Conservation (phyloP, 2,113 vertebrate genomes). For the Catharus bicknelli region DNA sequence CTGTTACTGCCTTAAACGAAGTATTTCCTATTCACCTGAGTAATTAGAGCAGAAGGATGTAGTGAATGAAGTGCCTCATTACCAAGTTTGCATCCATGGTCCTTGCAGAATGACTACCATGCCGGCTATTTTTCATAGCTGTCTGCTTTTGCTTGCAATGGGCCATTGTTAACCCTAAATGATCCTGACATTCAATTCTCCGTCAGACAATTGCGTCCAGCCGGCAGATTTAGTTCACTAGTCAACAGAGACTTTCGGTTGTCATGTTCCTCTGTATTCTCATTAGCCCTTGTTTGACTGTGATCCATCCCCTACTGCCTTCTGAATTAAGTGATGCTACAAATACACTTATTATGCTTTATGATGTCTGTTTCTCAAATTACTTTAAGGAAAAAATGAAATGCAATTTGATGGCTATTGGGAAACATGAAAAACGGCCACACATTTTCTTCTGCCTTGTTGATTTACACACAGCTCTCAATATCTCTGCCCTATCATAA, state of each 20-base stretch:
- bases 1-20: slow-evolving; percentile 76
- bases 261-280: slow-evolving; percentile 75
- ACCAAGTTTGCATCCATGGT: slow-evolving; percentile 72
- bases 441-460: not conserved
- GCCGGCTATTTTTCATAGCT: slow-evolving; percentile 75
- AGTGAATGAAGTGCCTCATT: slow-evolving; percentile 83
- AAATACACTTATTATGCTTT: slow-evolving; percentile 65
- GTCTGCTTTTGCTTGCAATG: slow-evolving; percentile 75
- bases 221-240: slow-evolving; percentile 77
- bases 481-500: not conserved
- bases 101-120: slow-evolving; percentile 67
- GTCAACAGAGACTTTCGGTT: slow-evolving; percentile 77
- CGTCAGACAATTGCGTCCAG: slow-evolving; percentile 79
- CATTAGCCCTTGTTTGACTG: slow-evolving; percentile 76
- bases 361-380: slow-evolving; percentile 69
- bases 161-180: slow-evolving; percentile 84
- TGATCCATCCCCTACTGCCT: slow-evolving; percentile 74
- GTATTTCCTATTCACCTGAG: slow-evolving; percentile 81
- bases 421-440: not conserved
- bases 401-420: slow-evolving; percentile 6
- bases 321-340: slow-evolving; percentile 83
- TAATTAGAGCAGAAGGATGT: slow-evolving; percentile 86
- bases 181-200: slow-evolving; percentile 85
- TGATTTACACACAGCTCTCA: not conserved
- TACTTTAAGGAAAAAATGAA: slow-evolving; percentile 60